Conservation (phyloP, 2,797 vertebrate species). For the Fundulus diaphanus region DNA sequence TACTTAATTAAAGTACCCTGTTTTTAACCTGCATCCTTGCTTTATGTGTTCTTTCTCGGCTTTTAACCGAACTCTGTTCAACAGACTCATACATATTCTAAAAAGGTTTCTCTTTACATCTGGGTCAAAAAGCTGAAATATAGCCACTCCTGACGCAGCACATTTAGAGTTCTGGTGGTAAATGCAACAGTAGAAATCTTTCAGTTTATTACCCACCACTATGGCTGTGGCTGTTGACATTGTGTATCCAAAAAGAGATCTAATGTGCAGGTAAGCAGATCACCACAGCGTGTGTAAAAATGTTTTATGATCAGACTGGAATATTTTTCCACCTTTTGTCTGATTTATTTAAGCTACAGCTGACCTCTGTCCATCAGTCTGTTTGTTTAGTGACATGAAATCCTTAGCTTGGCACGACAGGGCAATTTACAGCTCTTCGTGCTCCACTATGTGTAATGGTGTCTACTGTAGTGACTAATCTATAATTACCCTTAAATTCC, state of each 20-base stretch:
- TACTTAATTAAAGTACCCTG: no score
- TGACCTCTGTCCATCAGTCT: background rate
- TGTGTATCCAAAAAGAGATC: slow-evolving; percentile 5
- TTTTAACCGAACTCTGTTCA: background rate
- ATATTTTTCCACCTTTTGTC: background rate
- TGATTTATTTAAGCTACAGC: slow-evolving; percentile 10
- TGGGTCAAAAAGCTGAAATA: slow-evolving; percentile 5
- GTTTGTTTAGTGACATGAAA: slow-evolving; percentile 26
- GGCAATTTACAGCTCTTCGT: slow-evolving; percentile 32
- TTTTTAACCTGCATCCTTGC: no score
- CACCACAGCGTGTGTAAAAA: background rate
- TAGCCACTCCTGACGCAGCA: slow-evolving; percentile 11
- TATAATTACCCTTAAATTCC: slow-evolving; percentile 41
- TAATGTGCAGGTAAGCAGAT: slow-evolving; percentile 1
- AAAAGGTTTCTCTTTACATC: background rate
- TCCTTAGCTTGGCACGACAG: background rate
- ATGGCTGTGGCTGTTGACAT: background rate
- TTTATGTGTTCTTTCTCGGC: no score
- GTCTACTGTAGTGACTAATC: slow-evolving; percentile 34
- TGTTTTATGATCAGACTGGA: slow-evolving; percentile 14
- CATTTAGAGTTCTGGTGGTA: background rate
- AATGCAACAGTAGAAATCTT: slow-evolving; percentile 2
- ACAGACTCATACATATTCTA: background rate
- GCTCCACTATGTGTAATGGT: slow-evolving; percentile 22
- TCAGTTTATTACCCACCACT: slow-evolving; percentile 6